Base-by-base conservation (phyloP, 2,113 vertebrate genomes). In the Dendropsophus ebraccatus region DNA sequence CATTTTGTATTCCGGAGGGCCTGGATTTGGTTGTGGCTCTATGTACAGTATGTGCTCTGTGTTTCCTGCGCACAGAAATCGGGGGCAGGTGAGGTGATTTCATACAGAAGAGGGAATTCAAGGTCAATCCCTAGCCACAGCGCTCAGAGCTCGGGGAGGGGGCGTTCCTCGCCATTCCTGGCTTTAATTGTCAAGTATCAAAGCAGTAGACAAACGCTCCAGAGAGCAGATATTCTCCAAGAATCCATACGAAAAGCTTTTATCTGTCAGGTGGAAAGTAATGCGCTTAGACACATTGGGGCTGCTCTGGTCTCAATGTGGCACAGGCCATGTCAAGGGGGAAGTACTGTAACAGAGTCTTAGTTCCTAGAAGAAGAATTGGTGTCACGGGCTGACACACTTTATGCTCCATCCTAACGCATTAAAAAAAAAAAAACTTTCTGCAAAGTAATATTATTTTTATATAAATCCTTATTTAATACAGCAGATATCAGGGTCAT, bases 221-320 rank as follows among this genome's bases (percentile, higher is more conserved):
- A 94, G 90, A 94, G 92, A 95, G 91, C 94, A 95, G 93, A 94
- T 91, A 93, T 92, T 91, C 92, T 92, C 91, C 90, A 90, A 91
- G 91, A 93, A 91, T 91, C 93, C 93, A 94, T 93, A 92, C 6
- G 49, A 91, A 92, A 94, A 94, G 94, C 94, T 94, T 95, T 95
- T 94, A 93, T 95, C 91, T 93, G 91, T 92, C 90, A 93, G 91
- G 89, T 91, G 80, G 90, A 94, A 90, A 93, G 90, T 94, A 93
- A 95, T 95, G 91, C 93, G 92, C 92, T 81, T 87, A 91, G 95
- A 95, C 94, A 94, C 93, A 95, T 94, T 94, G 90, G 91, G 94
- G 94, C 95, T 94, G 94, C 91, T 88, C 91, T 92, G 60, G 60
- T 52, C 74, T 85, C 23, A 23, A 23, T 69, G 74, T 70, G 58